These are phyloP conservation scores for Palaemon carinicauda DNA, from an alignment of 1,140 invertebrate genomes.

Conservation along the genomic window DNA sequence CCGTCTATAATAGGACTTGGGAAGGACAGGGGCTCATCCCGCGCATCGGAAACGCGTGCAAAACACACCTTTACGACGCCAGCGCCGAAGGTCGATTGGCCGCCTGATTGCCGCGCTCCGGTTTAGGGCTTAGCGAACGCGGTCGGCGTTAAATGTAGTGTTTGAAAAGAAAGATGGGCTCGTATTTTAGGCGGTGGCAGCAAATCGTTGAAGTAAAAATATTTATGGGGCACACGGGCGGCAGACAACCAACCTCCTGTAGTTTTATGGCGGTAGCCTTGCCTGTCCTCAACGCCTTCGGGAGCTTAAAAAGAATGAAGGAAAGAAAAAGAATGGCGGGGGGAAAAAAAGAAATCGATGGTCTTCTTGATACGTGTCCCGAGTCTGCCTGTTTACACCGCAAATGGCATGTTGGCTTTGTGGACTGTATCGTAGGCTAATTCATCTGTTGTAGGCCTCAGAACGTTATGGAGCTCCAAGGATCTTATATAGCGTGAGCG, in stretches of 20 bases:
- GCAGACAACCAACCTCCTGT: conserved; percentile 54
- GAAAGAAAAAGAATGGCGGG: not conserved
- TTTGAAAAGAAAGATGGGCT: conserved; percentile 58
- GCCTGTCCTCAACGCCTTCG: conserved; percentile 48
- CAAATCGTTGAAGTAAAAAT: conserved; percentile 58
- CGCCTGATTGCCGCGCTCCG: not conserved
- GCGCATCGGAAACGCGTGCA: not conserved
- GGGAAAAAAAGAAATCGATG: not conserved
- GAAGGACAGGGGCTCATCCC: conserved; percentile 23
- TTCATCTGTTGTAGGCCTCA: conserved; percentile 14
- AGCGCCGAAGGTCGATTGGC: not conserved
- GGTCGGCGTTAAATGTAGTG: conserved; percentile 58
- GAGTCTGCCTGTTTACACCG: conserved; percentile 8
- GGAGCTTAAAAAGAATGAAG: not conserved
- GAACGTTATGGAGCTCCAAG: not conserved
- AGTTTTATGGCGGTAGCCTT: conserved; percentile 55
- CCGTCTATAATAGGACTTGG: conserved; percentile 57
- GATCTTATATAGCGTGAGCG: not conserved
- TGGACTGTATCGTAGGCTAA: conserved; percentile 26
- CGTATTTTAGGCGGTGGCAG: conserved; percentile 57
- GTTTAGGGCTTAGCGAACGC: conserved; percentile 20
- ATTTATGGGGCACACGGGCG: conserved; percentile 56
- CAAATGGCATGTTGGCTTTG: conserved; percentile 38
- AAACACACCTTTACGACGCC: not conserved
- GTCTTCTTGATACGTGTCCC: not conserved